Base-by-base conservation (phyloP, 2,797 vertebrate species). In the Schizothorax lantsangensis region DNA sequence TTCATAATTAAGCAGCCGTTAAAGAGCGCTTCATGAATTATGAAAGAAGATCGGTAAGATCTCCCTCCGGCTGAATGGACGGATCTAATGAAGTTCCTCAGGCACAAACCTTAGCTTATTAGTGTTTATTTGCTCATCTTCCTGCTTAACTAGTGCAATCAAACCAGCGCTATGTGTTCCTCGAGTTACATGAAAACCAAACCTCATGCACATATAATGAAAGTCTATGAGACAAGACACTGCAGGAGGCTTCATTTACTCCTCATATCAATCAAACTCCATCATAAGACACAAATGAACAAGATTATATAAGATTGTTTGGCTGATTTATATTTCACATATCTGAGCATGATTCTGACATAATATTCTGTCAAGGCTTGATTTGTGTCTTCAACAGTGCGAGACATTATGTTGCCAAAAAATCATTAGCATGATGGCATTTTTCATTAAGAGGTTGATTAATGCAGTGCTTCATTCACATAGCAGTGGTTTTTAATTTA, bases 1-100 rank as follows among this genome's bases (percentile, higher is more conserved):
- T 96, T 95, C 95, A 97, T 97, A 96, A 97, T 97, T 97, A 96
- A 97, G 90, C 81, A 94, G 79, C 90, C 89, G 89, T 93, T 94
- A 93, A 94, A 94, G 91, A 91, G 90, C 86, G 72, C 86, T 83
- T 90, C 91, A 91, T 94, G 90, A 92, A 94, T 94, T 91, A 92
- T 93, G 90, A 89, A 94, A 87, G 86, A 79, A 86, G 88, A 86
- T 88, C 52, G 21, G 69, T 68, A 15, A 85, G 86, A 90, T 88
- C 81, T 86, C 89, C 92, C 83, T 81, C 75, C 62, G 84, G 88
- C 69, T 66, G 88, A 79, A 30, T 8, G 43, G 86, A 91, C 88
- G 68, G 86, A 89, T 79, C 66, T 83, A 79, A 89, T 85, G 83
- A 79, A 84, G 84, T 81, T 89, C 52, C 62, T 81, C 78, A 17